Base-by-base conservation (phyloP, 2,113 vertebrate genomes). In the Ochotona curzoniae region DNA sequence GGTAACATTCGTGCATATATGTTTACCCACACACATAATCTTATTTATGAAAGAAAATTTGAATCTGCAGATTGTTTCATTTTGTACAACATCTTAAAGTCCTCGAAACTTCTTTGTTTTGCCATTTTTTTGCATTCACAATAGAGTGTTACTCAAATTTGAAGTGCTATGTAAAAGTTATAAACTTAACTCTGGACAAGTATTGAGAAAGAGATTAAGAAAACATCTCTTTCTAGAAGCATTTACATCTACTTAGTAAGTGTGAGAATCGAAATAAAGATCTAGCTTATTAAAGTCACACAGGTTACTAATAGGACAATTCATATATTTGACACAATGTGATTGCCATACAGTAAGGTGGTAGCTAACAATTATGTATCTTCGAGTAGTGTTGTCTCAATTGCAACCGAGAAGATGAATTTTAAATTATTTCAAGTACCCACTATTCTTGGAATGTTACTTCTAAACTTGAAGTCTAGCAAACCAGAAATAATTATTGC, bases 11-110 rank as follows among this genome's bases (percentile, higher is more conserved):
- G 57, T 66, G 11, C 15, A 32, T n/a, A 25, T 2, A 51, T 26
- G 71, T 47, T 47, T 8, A 38, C 54, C 44, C 23, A 60, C 74
- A 83, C 18, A 38, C 28, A 2, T 51, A 15, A 38, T 75, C 54
- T 89, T 30, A 83, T 44, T 91, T 89, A 49, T 7, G 51, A 57
- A 87, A 73, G 76, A 71, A 93, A 92, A 91, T 91, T 87, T 83
- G 69, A 67, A 94, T 71, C 3, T 28, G 73, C 13, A 84, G 89
- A 57, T 25, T 89, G n/a, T 44, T 92, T 73, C 20, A 30, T 70
- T 92, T 91, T 73, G 57, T 9, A 26, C 14, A 51, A 1, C 38
- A 70, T 71, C 86, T 83, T 83, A 57, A 49, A 38, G 30, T 83
- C 70, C 17, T 44, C 71, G 1, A 35, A 70, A 28, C 26, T 89